phyloP scores from a whole-genome alignment of 1,140 invertebrate genomes.

The Formica exsecta region DNA sequence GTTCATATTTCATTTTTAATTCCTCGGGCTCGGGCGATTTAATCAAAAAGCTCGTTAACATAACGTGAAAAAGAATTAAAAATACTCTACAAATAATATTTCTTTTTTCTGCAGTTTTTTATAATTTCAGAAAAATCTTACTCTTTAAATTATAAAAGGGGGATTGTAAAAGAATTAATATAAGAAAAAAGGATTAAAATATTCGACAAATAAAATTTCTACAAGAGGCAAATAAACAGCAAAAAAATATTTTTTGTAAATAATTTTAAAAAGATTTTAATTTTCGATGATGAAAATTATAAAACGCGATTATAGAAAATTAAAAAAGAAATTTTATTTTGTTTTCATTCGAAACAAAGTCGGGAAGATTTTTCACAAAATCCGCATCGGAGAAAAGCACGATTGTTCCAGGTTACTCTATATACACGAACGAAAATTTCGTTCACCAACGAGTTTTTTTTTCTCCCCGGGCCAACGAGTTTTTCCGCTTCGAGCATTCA shows the following conservation, averaged over 20 bases:
- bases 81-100: not conserved
- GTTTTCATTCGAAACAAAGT: not conserved
- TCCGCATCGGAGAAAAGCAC: not conserved
- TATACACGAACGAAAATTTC: slow-evolving; percentile 26
- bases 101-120: no score
- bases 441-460: slow-evolving; percentile 17
- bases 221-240: no score
- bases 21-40: not conserved
- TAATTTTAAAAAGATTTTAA: no score
- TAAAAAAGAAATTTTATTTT: not conserved
- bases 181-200: not conserved
- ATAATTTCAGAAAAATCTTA: no score
- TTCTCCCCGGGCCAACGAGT: not conserved
- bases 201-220: not conserved
- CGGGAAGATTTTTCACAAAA: not conserved
- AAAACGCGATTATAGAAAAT: no score
- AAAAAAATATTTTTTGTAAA: no score
- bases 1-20: slow-evolving; percentile 39
- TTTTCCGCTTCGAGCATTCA: slow-evolving; percentile 25
- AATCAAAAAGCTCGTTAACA: slow-evolving; percentile 27
- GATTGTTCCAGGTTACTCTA: not conserved
- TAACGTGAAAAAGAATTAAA: not conserved
- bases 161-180: no score
- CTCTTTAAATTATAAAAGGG: no score
- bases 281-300: no score